A percentile compares a stretch with the other conserved stretches of the same genome.
Conservation (phyloP, 23 tunicate genomes). For the Styela clava region DNA sequence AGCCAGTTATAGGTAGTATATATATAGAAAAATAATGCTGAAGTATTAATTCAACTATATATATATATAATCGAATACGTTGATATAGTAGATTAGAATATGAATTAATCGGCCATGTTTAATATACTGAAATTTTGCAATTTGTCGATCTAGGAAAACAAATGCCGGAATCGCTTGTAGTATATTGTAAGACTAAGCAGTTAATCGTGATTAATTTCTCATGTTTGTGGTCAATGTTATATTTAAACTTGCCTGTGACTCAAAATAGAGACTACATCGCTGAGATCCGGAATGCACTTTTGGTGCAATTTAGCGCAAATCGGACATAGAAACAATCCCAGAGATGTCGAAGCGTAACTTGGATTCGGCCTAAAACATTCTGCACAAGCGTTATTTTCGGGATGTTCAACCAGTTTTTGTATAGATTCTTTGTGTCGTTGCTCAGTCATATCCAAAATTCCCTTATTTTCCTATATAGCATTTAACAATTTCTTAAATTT, state of each 20-base stretch:
- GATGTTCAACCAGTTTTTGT: constrained; percentile 20
- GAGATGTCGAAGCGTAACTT: constrained; percentile 27
- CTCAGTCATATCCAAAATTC: constrained; percentile 3
- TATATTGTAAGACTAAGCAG: too few species aligned
- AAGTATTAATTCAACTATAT: too few species aligned
- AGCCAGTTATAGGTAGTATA: too few species aligned
- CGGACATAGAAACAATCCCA: constrained; percentile 66
- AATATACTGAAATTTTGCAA: not conserved
- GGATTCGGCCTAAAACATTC: constrained; percentile 52
- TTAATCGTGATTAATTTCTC: too few species aligned
- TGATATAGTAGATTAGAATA: too few species aligned
- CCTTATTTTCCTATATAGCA: not conserved
- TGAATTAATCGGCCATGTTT: too few species aligned
- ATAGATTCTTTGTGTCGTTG: constrained; percentile 34
- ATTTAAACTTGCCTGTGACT: constrained; percentile 29
- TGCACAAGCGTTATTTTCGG: constrained; percentile 55
- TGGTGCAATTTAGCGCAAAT: constrained; percentile 53
- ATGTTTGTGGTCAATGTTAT: too few species aligned
- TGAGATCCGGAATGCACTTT: constrained; percentile 4
- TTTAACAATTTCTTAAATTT: too few species aligned
- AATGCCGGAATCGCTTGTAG: too few species aligned
- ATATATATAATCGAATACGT: too few species aligned
- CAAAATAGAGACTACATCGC: constrained; percentile 34
- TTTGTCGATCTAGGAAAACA: not conserved
- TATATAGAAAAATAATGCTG: too few species aligned